Conservation (phyloP, 1,140 invertebrate genomes). For the Anagrus nilaparvatae region DNA sequence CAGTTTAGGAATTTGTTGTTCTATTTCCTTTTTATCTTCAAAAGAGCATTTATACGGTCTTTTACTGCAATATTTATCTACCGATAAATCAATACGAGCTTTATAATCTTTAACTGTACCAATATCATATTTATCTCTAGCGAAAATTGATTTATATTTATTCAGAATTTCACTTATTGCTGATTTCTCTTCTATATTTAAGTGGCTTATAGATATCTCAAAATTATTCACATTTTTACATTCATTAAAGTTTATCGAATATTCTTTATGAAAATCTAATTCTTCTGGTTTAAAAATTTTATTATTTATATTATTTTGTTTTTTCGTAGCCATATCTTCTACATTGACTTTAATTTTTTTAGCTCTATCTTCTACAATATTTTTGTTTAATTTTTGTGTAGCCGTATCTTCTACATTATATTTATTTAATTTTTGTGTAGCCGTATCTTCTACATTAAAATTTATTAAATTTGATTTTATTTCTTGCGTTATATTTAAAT, state of each 20-base stretch:
- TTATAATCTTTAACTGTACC: too few species aligned
- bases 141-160: conserved; percentile 1
- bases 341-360: too few species aligned
- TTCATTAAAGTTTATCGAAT: not conserved
- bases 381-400: too few species aligned
- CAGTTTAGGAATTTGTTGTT: conserved; percentile 1
- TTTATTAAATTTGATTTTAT: too few species aligned
- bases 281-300: conserved; percentile 3
- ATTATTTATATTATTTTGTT: too few species aligned
- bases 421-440: too few species aligned
- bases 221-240: not conserved
- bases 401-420: too few species aligned
- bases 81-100: not conserved
- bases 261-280: conserved; percentile 1
- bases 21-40: conserved; percentile 3
- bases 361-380: too few species aligned
- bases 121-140: not conserved
- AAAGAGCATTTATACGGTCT: not conserved
- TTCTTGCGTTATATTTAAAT: too few species aligned
- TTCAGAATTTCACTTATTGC: not conserved
- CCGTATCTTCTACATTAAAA: too few species aligned
- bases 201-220: not conserved
- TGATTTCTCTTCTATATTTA: not conserved
- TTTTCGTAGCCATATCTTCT: too few species aligned
- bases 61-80: conserved; percentile 4